Evolutionary conservation across 1,140 invertebrate species (phyloP).

Genomic region (Drosophila grimshawi): DNA sequence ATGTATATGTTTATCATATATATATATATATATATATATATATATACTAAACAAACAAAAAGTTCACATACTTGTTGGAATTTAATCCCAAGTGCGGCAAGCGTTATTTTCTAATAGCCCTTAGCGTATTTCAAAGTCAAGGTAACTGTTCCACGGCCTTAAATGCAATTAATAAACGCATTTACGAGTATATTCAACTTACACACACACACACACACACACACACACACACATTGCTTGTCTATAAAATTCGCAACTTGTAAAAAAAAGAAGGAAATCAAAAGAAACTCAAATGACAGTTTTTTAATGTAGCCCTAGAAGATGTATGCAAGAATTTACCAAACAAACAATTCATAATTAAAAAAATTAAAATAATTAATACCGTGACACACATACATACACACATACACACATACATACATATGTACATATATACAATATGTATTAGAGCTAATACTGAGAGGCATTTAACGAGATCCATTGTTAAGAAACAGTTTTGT

Average conservation of each 20-base stretch:
- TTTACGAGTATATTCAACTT: constrained; percentile 55
- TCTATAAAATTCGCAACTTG: constrained; percentile 27
- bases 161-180: constrained; percentile 54
- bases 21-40: constrained; percentile 3
- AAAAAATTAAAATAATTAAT: constrained; percentile 27
- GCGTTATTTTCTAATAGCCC: constrained; percentile 28
- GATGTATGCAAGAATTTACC: constrained; percentile 55
- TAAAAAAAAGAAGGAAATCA: constrained; percentile 13
- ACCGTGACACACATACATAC: constrained; percentile 23
- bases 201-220: constrained; percentile 24
- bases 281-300: constrained; percentile 49
- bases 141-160: constrained; percentile 55
- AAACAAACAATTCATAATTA: constrained; percentile 17
- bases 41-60: constrained; percentile 1
- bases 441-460: constrained; percentile 26
- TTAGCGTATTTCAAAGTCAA: constrained; percentile 28
- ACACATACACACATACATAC: constrained; percentile 24
- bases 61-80: constrained; percentile 25
- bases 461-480: constrained; percentile 45
- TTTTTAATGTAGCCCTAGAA: constrained; percentile 71
- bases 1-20: constrained; percentile 25
- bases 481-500: constrained; percentile 4
- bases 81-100: constrained; percentile 11
- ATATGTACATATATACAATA: constrained; percentile 41
- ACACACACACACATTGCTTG: constrained; percentile 34